Evolutionary conservation across 2,888 invertebrate genomes (phyloP).

Genomic region (Troglohyphantes excavatus): DNA sequence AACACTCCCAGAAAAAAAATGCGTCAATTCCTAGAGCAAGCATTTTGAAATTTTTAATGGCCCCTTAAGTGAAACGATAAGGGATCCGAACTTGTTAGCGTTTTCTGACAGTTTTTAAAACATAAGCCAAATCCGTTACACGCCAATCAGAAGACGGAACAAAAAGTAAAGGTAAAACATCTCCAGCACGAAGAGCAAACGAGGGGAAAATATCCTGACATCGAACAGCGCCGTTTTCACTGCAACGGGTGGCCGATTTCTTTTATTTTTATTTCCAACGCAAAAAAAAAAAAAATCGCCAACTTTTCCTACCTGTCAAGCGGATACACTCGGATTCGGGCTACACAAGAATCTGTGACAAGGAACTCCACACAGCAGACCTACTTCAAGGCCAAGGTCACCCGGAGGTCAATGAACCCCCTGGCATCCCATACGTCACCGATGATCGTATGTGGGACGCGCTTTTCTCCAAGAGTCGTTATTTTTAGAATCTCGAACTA

Average conservation of each 20-base stretch:
- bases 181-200: not conserved
- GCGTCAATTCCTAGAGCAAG: too few relatives aligned
- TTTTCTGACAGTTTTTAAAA: too few relatives aligned
- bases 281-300: not conserved
- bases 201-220: conserved; percentile 13
- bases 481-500: conserved; percentile 46
- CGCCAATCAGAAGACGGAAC: too few relatives aligned
- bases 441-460: conserved; percentile 53
- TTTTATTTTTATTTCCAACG: conserved; percentile 51
- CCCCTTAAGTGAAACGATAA: too few relatives aligned
- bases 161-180: not conserved
- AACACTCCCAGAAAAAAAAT: too few relatives aligned
- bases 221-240: conserved; percentile 56
- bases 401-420: conserved; percentile 71
- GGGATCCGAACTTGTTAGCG: too few relatives aligned
- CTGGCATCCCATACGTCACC: conserved; percentile 65
- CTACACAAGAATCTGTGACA: conserved; percentile 71
- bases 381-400: conserved; percentile 78
- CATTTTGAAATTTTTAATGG: too few relatives aligned
- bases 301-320: conserved; percentile 52
- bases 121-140: too few relatives aligned
- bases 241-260: conserved; percentile 70
- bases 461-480: conserved; percentile 32
- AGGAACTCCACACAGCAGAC: conserved; percentile 72
- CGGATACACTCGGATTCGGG: conserved; percentile 61